phyloP scores from a whole-genome alignment of 2,888 invertebrate genomes.

The Rhodophaea formosa region DNA sequence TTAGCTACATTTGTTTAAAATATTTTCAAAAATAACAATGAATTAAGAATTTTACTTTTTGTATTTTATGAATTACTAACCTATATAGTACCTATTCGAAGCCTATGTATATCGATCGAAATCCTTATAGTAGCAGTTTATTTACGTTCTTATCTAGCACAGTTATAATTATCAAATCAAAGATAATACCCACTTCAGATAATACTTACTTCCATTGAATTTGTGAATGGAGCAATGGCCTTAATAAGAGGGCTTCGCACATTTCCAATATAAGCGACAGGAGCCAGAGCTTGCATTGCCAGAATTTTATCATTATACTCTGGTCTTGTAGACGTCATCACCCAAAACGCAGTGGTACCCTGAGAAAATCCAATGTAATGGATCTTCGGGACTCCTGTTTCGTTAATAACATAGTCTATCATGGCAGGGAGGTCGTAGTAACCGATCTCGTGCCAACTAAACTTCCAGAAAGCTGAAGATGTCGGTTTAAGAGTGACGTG shows the following conservation, averaged over 20 bases:
- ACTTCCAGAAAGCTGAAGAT: constrained; percentile 68
- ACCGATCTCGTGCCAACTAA: constrained; percentile 90
- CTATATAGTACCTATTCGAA: too few relatives aligned
- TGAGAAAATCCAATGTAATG: constrained; percentile 88
- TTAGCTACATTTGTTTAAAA: too few relatives aligned
- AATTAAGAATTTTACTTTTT: too few relatives aligned
- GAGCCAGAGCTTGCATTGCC: constrained; percentile 82
- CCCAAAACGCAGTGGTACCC: constrained; percentile 84
- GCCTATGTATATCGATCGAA: too few relatives aligned
- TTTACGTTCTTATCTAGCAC: background rate
- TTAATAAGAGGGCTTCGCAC: constrained; percentile 72
- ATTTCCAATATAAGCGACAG: constrained; percentile 78
- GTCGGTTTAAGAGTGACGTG: constrained; percentile 73
- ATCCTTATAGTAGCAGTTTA: background rate
- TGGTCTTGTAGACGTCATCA: constrained; percentile 78
- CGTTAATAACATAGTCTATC: constrained; percentile 83
- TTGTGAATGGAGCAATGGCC: constrained; percentile 65
- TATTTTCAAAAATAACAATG: too few relatives aligned
- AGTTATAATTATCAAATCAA: constrained; percentile 11
- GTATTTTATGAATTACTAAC: too few relatives aligned
- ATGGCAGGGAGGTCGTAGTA: constrained; percentile 87
- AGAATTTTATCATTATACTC: constrained; percentile 82
- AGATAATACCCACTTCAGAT: constrained; percentile 9
- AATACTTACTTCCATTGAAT: constrained; percentile 73
- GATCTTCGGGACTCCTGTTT: constrained; percentile 79